phyloP scores from a whole-genome alignment of 2,888 invertebrate species.

The Sisyra nigra region DNA sequence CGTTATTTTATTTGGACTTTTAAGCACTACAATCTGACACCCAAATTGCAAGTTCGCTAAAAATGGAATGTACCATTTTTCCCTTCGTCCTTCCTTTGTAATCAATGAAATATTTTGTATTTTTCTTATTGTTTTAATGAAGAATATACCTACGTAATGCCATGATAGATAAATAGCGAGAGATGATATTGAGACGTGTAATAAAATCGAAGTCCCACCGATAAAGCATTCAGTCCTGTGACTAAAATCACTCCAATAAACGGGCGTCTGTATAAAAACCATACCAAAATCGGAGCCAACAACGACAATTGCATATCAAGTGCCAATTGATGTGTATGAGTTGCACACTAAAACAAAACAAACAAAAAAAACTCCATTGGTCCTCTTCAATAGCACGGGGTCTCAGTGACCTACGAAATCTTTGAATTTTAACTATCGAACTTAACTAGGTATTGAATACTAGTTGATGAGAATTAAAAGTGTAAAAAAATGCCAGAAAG shows the following conservation, averaged over 20 bases:
- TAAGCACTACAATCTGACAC: too few species aligned
- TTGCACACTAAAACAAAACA: conserved; percentile 43
- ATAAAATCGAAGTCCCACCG: conserved; percentile 45
- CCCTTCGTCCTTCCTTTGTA: too few species aligned
- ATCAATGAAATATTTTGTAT: conserved; percentile 1
- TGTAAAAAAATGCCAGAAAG: too few species aligned
- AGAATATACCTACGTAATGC: conserved; percentile 39
- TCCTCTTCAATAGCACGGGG: too few species aligned
- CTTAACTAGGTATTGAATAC: too few species aligned
- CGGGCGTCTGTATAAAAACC: conserved; percentile 39
- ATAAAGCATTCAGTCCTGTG: conserved; percentile 35
- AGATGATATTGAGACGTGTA: conserved; percentile 41
- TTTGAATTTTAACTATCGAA: too few species aligned
- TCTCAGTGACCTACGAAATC: too few species aligned
- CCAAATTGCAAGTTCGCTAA: too few species aligned
- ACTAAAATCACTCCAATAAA: conserved; percentile 36
- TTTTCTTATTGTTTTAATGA: neutral
- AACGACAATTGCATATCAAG: conserved; percentile 57
- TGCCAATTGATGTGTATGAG: conserved; percentile 58
- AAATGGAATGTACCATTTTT: too few species aligned
- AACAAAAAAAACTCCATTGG: too few species aligned
- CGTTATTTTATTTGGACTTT: too few species aligned
- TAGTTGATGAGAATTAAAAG: too few species aligned
- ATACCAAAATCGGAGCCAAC: conserved; percentile 44
- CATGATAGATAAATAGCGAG: conserved; percentile 48